phyloP scores from a whole-genome alignment of 2,888 invertebrate species.

The Auanema freiburgensis region DNA sequence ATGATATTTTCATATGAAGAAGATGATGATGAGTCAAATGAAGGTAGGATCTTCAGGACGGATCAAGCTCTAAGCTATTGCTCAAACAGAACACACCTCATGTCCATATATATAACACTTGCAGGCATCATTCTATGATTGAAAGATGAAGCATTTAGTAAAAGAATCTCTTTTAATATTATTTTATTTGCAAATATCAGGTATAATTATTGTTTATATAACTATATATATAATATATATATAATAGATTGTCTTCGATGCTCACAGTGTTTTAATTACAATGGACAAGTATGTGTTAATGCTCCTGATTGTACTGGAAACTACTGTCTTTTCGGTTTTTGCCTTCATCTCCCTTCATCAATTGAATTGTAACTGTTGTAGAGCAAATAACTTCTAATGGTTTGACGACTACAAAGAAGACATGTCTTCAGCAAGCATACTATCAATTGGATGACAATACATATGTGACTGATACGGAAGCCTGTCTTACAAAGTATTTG shows the following conservation, averaged over 20 bases:
- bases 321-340: constrained; percentile 21
- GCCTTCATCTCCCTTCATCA: background rate
- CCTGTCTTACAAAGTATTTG: constrained; percentile 26
- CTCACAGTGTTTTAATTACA: constrained; percentile 36
- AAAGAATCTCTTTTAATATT: too few species aligned
- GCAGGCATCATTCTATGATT: too few species aligned
- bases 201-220: background rate
- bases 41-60: too few species aligned
- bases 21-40: too few species aligned
- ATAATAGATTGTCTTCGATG: constrained; percentile 23
- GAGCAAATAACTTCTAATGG: constrained; percentile 13
- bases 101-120: too few species aligned
- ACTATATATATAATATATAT: background rate
- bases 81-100: too few species aligned
- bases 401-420: constrained; percentile 8
- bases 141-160: too few species aligned
- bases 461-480: constrained; percentile 22
- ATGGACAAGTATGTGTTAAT: constrained; percentile 37
- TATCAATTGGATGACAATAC: constrained; percentile 34
- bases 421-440: constrained; percentile 8
- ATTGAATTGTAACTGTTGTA: constrained; percentile 1
- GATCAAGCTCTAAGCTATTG: too few species aligned
- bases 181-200: too few species aligned
- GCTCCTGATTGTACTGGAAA: constrained; percentile 31
- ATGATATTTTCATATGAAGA: too few species aligned